These are phyloP conservation scores for Drosophila obscura DNA, from an alignment of 1,140 invertebrate species.

Conservation along the genomic window DNA sequence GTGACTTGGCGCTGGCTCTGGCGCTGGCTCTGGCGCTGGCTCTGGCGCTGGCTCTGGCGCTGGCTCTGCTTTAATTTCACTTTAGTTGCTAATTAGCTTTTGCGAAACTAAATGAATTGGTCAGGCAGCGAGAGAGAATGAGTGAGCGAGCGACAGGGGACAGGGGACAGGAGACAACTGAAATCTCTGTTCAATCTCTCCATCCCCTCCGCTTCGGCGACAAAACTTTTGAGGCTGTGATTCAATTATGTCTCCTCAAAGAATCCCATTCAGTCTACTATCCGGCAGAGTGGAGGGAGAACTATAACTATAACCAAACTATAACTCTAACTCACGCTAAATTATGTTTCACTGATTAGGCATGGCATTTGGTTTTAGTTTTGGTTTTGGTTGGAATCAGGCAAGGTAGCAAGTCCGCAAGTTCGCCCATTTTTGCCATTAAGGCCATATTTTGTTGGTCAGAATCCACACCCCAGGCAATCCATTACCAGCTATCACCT, in stretches of 20 bases:
- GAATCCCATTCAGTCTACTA: neutral
- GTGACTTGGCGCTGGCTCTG: constrained; percentile 40
- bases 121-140: constrained; percentile 36
- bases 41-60: constrained; percentile 22
- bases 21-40: too few species aligned
- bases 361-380: constrained; percentile 10
- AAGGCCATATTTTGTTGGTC: neutral
- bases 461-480: neutral
- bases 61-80: constrained; percentile 78
- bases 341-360: neutral
- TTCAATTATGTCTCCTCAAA: constrained; percentile 30
- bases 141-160: too few species aligned
- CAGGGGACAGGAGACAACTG: neutral
- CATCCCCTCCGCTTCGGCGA: neutral
- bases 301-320: too few species aligned
- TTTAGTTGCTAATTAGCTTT: constrained; percentile 82
- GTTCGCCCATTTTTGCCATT: constrained; percentile 14
- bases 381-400: neutral
- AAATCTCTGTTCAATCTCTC: constrained; percentile 28
- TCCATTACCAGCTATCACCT: constrained; percentile 21
- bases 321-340: too few species aligned
- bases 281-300: too few species aligned
- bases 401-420: neutral
- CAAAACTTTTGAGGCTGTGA: constrained; percentile 24
- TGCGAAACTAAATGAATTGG: constrained; percentile 73